Evolutionary conservation across 64 coral and sea anemone genomes (phyloP).

Genomic region (Orbicella faveolata): DNA sequence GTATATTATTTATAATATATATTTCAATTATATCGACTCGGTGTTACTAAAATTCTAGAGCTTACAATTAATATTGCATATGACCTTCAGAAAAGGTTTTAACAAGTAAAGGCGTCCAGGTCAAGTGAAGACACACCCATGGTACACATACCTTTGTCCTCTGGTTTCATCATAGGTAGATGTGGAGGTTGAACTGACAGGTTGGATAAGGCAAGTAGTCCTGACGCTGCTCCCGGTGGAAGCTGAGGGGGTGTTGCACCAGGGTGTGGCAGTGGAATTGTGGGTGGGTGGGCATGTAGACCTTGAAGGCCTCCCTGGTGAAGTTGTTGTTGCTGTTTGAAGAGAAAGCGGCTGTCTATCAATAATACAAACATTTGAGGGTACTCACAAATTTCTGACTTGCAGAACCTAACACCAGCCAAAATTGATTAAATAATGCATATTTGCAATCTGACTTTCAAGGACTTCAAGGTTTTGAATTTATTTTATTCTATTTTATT

Average conservation of each 20-base stretch:
- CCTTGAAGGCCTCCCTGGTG: slow-evolving; percentile 95
- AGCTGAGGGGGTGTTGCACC: slow-evolving; percentile 89
- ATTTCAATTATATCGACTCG: too few species aligned
- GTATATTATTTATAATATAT: too few species aligned
- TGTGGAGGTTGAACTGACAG: slow-evolving; percentile 81
- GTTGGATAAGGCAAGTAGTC: slow-evolving; percentile 76
- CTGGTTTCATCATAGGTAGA: slow-evolving; percentile 68
- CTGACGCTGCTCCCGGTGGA: slow-evolving; percentile 80
- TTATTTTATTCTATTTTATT: too few species aligned
- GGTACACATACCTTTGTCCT: slow-evolving; percentile 86
- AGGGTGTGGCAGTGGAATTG: slow-evolving; percentile 91
- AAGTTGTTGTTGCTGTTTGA: slow-evolving; percentile 87
- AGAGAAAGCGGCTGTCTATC: not conserved
- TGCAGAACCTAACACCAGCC: too few species aligned
- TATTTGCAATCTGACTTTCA: too few species aligned
- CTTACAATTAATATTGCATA: too few species aligned
- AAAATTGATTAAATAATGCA: too few species aligned
- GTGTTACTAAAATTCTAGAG: too few species aligned
- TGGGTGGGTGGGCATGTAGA: slow-evolving; percentile 88
- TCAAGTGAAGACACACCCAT: not conserved
- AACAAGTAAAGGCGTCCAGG: too few species aligned
- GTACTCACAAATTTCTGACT: too few species aligned
- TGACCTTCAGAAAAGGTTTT: too few species aligned
- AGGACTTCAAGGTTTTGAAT: too few species aligned
- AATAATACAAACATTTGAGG: not conserved